A percentile compares a stretch with the other conserved stretches of the same genome.
phyloP scores from a whole-genome alignment of 2,888 invertebrate genomes.

The Dolomedes plantarius region DNA sequence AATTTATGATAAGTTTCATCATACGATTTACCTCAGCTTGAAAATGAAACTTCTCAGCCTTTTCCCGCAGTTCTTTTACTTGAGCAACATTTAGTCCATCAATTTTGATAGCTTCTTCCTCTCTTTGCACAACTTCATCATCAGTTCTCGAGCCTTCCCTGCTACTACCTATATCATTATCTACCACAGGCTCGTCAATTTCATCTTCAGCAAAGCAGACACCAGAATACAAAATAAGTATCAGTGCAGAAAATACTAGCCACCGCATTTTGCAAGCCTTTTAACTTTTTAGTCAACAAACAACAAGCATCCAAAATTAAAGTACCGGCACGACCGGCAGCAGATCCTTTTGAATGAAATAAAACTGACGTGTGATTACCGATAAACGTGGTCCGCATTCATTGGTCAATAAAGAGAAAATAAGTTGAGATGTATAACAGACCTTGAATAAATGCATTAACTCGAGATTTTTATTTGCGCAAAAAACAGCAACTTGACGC shows the following conservation, averaged over 20 bases:
- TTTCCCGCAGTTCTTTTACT: constrained; percentile 91
- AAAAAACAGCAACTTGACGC: too few relatives aligned
- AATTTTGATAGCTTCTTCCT: constrained; percentile 96
- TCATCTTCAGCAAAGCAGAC: constrained; percentile 82
- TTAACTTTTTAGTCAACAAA: too few relatives aligned
- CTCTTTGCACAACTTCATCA: constrained; percentile 90
- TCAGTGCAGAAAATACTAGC: constrained; percentile 31
- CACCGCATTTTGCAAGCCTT: constrained; percentile 29
- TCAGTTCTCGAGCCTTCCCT: constrained; percentile 82
- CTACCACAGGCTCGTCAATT: constrained; percentile 83
- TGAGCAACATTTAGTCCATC: constrained; percentile 97
- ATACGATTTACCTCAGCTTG: constrained; percentile 99
- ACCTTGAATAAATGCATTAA: too few relatives aligned
- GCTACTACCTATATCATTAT: constrained; percentile 78
- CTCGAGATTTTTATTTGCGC: too few relatives aligned
- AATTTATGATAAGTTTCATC: constrained; percentile 99
- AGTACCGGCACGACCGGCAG: constrained; percentile 32
- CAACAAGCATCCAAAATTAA: not conserved
- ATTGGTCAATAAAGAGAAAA: constrained; percentile 30
- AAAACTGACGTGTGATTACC: constrained; percentile 58
- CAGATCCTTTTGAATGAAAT: constrained; percentile 34
- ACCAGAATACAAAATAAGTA: constrained; percentile 32
- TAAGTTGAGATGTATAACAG: too few relatives aligned
- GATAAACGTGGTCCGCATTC: constrained; percentile 42
- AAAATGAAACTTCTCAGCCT: constrained; percentile 91